Base-by-base conservation (phyloP, 2,888 invertebrate genomes). In the Heteromyza rotundicornis region DNA sequence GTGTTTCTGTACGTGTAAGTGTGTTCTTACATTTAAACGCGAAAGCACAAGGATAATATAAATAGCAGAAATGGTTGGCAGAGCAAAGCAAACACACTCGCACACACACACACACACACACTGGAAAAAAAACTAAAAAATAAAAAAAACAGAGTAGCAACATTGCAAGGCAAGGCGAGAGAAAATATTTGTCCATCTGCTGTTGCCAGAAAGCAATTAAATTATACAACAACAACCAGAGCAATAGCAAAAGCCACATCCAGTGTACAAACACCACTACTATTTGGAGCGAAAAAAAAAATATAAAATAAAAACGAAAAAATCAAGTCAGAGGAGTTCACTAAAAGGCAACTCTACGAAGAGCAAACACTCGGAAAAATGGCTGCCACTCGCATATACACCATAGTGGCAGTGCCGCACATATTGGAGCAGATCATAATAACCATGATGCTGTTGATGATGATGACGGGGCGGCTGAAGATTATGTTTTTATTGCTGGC, bases 151-250 rank as follows among this genome's bases (percentile, higher is more conserved):
- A 40, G 14, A 40, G 40, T 40, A 14, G 16, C 40, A 40, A 40
- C 3, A 40, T 40, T 40, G 12, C 40, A 40, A 40, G 40, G 40
- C 40, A 40, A 10, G 14, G 14, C 8, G 16, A 7, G 10, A 27
- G 10, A 27, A 27, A 5, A 27, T 27, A 27, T 27, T 47, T 47
- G 47, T 19, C 40, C n/a, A 3, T 7, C 32, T 32, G 32, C 40
- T n/a, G 47, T 14, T 47, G 20, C 47, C 20, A 47, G 3, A 47
- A 47, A 47, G 47, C 47, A 47, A 47, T 47, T 47, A 47, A 47
- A 47, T 47, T 47, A 20, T 47, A 47, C 47, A 14, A 20, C 47
- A 47, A 5, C 47, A 47, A 47, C 47, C 7, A 47, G 47, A 5
- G 14, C 40, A n/a, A 27, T 27, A 5, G 47, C 5, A 19, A 2